phyloP scores from a whole-genome alignment of 2,113 vertebrate species.

The Pangasianodon gigas region DNA sequence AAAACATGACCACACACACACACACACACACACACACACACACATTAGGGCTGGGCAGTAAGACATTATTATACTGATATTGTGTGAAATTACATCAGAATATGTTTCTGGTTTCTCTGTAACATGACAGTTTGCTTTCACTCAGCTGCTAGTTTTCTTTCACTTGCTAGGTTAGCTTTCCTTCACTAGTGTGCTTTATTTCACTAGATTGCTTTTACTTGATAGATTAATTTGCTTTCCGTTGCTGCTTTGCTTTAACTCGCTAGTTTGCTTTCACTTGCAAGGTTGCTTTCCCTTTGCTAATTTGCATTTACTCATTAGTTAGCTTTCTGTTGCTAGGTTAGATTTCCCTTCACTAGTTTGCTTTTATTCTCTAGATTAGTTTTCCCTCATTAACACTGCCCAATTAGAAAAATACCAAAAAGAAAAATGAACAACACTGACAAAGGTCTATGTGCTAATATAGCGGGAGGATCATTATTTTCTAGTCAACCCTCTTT shows the following conservation, averaged over 20 bases:
- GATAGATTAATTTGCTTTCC: not conserved
- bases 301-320: not conserved
- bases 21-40: constrained; percentile 16
- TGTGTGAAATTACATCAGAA: not conserved
- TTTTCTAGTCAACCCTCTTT: not conserved
- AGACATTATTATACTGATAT: not conserved
- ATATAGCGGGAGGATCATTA: not conserved
- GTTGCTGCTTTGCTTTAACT: not conserved
- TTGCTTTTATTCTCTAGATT: not conserved
- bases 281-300: not conserved
- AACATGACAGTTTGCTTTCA: not conserved
- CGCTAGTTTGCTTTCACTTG: not conserved
- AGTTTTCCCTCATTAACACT: not conserved
- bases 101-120: not conserved
- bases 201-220: not conserved
- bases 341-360: too few species aligned
- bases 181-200: not conserved
- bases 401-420: not conserved
- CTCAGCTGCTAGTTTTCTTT: not conserved
- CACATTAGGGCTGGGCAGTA: not conserved
- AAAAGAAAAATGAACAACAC: not conserved
- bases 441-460: not conserved
- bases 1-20: not conserved
- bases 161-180: not conserved
- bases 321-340: not conserved